Conservation (phyloP, 2,113 vertebrate genomes). For the Tragelaphus buxtoni region DNA sequence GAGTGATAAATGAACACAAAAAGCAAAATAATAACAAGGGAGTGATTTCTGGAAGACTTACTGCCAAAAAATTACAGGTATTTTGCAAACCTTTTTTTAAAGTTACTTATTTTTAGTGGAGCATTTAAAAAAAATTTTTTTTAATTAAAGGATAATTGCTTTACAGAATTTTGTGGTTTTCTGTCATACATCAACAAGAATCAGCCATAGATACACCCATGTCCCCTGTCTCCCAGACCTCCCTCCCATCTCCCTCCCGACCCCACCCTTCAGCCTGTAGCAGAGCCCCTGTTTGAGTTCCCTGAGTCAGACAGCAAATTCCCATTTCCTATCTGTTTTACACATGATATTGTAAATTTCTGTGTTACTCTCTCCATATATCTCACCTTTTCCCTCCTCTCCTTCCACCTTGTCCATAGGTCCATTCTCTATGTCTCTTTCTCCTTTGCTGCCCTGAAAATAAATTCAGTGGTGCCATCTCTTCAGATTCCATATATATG, state of each 20-base stretch:
- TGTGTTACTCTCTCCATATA: not conserved
- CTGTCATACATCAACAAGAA: not conserved
- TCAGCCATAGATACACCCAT: not conserved
- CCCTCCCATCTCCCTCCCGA: accelerated
- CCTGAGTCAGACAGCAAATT: not conserved
- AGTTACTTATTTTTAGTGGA: not conserved
- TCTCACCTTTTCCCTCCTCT: not conserved
- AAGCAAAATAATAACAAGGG: constrained; percentile 88
- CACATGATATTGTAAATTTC: not conserved
- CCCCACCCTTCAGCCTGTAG: not conserved
- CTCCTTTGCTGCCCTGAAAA: not conserved
- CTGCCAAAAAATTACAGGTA: constrained; percentile 95
- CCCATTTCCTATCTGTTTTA: not conserved
- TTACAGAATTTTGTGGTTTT: not conserved
- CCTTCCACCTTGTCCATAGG: not conserved
- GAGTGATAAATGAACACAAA: constrained; percentile 93
- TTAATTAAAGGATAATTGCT: not conserved
- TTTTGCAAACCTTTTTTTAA: not conserved
- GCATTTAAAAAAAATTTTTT: not conserved
- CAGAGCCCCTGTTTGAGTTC: not conserved
- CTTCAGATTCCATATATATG: not conserved
- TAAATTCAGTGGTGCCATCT: not conserved
- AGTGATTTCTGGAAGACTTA: constrained; percentile 92
- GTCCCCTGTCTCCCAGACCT: not conserved
- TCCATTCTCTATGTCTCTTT: not conserved